A percentile compares a stretch with the other conserved stretches of the same genome.
Conservation (phyloP, 1,140 invertebrate genomes). For the Goniozus legneri region DNA sequence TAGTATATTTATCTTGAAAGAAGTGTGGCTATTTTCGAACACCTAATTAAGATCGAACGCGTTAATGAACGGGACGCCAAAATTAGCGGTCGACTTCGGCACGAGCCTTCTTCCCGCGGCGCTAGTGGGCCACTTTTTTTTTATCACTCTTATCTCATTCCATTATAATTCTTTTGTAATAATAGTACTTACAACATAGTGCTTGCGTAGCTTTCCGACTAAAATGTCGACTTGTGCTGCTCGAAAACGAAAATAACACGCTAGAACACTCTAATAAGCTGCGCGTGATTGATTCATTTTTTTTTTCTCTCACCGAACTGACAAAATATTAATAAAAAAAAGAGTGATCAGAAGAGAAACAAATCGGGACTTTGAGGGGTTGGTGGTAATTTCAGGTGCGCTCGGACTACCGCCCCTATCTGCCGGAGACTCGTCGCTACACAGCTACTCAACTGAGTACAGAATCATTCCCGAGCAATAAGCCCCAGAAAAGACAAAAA, state of each 20-base stretch:
- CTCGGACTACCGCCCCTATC: conserved; percentile 43
- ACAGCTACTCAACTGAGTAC: conserved; percentile 44
- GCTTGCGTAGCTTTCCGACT: too few species aligned
- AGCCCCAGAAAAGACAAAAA: conserved; percentile 26
- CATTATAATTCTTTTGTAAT: too few species aligned
- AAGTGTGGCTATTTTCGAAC: conserved; percentile 1
- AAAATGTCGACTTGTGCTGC: too few species aligned
- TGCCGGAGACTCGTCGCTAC: conserved; percentile 39
- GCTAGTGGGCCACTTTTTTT: too few species aligned
- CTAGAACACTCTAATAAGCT: too few species aligned
- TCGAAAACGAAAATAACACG: too few species aligned
- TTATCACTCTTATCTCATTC: too few species aligned
- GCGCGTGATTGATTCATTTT: too few species aligned
- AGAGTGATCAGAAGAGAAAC: not conserved
- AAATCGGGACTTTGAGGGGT: conserved; percentile 35
- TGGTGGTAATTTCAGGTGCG: conserved; percentile 47
- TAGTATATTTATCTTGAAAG: not conserved
- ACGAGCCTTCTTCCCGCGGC: too few species aligned
- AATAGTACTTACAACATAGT: too few species aligned
- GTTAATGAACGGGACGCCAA: not conserved
- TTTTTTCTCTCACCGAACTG: too few species aligned
- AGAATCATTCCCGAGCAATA: conserved; percentile 49
- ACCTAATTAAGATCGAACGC: not conserved
- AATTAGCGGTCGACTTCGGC: too few species aligned
- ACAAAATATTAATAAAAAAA: conserved; percentile 12